Percentiles rank a stretch among this genome's conserved stretches.
These are phyloP conservation scores for Paracyclopina nana DNA, from an alignment of 1,140 invertebrate species.

Conservation along the genomic window DNA sequence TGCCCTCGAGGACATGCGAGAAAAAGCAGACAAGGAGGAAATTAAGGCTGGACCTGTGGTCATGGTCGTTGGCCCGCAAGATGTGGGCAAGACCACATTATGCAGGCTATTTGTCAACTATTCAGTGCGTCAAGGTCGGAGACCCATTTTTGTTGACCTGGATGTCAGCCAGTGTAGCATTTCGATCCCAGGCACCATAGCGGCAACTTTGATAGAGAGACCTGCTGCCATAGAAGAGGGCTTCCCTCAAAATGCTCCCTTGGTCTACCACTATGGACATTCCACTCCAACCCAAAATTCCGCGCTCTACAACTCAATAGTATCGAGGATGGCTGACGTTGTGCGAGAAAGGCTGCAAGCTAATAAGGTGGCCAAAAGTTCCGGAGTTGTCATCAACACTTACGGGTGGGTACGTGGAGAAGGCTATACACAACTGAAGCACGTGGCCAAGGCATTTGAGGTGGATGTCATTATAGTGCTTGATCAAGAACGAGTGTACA, in stretches of 20 bases:
- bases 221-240: conserved; percentile 79
- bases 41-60: conserved; percentile 46
- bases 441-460: conserved; percentile 79
- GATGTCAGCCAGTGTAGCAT: conserved; percentile 90
- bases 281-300: conserved; percentile 52
- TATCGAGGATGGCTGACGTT: conserved; percentile 62
- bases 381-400: conserved; percentile 94
- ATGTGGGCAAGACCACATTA: conserved; percentile 90
- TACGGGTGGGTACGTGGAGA: conserved; percentile 88
- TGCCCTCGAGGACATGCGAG: conserved; percentile 68
- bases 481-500: conserved; percentile 88
- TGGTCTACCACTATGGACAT: conserved; percentile 88
- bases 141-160: conserved; percentile 74
- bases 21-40: conserved; percentile 36
- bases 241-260: conserved; percentile 68
- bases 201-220: conserved; percentile 67
- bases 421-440: conserved; percentile 58
- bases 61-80: conserved; percentile 79
- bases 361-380: conserved; percentile 62
- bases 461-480: conserved; percentile 83
- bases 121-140: conserved; percentile 29
- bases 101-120: conserved; percentile 29
- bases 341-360: conserved; percentile 61
- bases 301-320: conserved; percentile 63
- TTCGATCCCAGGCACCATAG: conserved; percentile 75